phyloP scores from a whole-genome alignment of 2,888 invertebrate species.

The Congeria kusceri region DNA sequence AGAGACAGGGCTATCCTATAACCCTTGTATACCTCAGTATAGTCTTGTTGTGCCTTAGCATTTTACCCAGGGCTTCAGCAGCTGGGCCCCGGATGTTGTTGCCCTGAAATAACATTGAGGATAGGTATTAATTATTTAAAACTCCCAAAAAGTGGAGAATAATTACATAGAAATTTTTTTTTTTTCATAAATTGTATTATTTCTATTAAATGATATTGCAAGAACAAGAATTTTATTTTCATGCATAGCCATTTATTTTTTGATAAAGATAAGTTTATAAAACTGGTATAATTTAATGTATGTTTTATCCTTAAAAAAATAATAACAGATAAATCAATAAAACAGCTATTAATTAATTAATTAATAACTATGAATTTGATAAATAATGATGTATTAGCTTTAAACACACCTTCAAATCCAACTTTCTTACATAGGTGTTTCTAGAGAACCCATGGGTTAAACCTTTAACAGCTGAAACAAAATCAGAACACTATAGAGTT shows the following conservation, averaged over 20 bases:
- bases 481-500: background rate
- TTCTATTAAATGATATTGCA: too few species aligned
- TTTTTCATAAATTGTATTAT: too few species aligned
- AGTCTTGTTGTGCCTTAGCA: conserved; percentile 82
- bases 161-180: too few species aligned
- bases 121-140: too few species aligned
- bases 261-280: too few species aligned
- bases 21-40: conserved; percentile 77
- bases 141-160: too few species aligned
- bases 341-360: conserved; percentile 4
- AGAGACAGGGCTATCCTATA: too few species aligned
- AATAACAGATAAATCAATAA: too few species aligned
- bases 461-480: conserved; percentile 79
- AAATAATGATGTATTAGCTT: background rate
- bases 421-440: conserved; percentile 81
- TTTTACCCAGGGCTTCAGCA: conserved; percentile 82
- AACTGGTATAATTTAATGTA: background rate
- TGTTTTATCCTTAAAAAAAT: background rate
- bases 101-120: conserved; percentile 78
- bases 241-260: too few species aligned
- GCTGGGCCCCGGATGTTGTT: conserved; percentile 84
- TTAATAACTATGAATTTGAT: too few species aligned
- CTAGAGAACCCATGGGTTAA: conserved; percentile 81
- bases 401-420: conserved; percentile 82
- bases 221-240: too few species aligned